Conservation (phyloP, 1,140 invertebrate genomes). For the Drosophila pseudoananassae region DNA sequence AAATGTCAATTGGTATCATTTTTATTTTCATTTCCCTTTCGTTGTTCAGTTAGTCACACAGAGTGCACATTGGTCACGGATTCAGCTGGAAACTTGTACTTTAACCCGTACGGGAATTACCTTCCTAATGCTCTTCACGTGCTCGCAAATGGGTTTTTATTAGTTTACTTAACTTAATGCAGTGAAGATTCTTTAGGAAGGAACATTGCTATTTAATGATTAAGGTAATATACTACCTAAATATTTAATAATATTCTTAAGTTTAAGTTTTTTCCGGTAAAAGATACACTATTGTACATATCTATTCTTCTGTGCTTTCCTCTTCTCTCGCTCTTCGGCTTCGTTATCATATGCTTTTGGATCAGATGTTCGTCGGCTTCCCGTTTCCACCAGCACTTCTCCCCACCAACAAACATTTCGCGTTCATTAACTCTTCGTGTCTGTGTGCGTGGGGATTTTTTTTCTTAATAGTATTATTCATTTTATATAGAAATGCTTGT, state of each 20-base stretch:
- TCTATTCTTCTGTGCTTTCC: slow-evolving; percentile 22
- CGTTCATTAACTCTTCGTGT: slow-evolving; percentile 55
- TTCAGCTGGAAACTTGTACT: slow-evolving; percentile 42
- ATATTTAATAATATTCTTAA: no score
- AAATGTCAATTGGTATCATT: slow-evolving; percentile 7
- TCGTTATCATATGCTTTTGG: slow-evolving; percentile 55
- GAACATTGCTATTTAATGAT: background rate
- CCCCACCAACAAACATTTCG: slow-evolving; percentile 53
- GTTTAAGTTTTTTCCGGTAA: background rate
- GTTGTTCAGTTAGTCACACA: slow-evolving; percentile 24
- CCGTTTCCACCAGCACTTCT: slow-evolving; percentile 13
- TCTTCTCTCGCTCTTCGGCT: slow-evolving; percentile 5
- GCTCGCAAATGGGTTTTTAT: slow-evolving; percentile 39
- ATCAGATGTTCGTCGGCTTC: slow-evolving; percentile 61
- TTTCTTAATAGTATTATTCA: slow-evolving; percentile 44
- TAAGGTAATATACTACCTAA: no score
- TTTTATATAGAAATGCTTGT: slow-evolving; percentile 53
- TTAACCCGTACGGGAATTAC: slow-evolving; percentile 17
- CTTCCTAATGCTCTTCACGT: slow-evolving; percentile 53
- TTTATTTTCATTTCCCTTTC: slow-evolving; percentile 30
- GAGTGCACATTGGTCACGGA: slow-evolving; percentile 53
- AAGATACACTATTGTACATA: background rate
- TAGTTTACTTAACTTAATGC: slow-evolving; percentile 35
- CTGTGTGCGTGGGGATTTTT: slow-evolving; percentile 34
- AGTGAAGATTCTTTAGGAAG: background rate